A percentile compares a stretch with the other conserved stretches of the same genome.
phyloP scores from a whole-genome alignment of 2,888 invertebrate genomes.

The Agrotis exclamationis region DNA sequence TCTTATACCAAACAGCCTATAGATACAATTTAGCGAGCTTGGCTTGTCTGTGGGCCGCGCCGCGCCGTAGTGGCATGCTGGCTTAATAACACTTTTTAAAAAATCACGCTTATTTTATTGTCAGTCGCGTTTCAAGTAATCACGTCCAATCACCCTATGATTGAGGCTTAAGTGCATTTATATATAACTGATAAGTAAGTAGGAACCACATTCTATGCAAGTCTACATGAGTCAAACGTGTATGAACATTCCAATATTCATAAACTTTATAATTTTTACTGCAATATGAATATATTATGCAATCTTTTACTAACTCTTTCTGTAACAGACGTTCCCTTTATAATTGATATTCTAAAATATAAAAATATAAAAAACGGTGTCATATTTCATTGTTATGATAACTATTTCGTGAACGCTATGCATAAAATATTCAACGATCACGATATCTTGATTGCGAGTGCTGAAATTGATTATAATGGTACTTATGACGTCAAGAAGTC shows the following conservation, averaged over 20 bases:
- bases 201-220: neutral
- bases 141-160: conserved; percentile 4
- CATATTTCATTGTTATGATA: conserved; percentile 74
- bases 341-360: conserved; percentile 77
- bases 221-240: neutral
- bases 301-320: conserved; percentile 54
- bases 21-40: neutral
- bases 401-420: conserved; percentile 57
- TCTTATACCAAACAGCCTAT: neutral
- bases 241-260: neutral
- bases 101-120: conserved; percentile 71
- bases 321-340: conserved; percentile 62
- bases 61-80: conserved; percentile 15
- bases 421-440: conserved; percentile 73
- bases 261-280: neutral
- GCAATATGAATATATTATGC: conserved; percentile 57
- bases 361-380: conserved; percentile 77
- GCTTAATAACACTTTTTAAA: conserved; percentile 60
- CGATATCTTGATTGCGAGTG: conserved; percentile 65
- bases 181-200: neutral
- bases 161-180: conserved; percentile 4
- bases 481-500: conserved; percentile 52
- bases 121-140: conserved; percentile 62
- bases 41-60: neutral
- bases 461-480: conserved; percentile 43